phyloP scores from a whole-genome alignment of 2,113 vertebrate species.

The Vireo altiloquus region DNA sequence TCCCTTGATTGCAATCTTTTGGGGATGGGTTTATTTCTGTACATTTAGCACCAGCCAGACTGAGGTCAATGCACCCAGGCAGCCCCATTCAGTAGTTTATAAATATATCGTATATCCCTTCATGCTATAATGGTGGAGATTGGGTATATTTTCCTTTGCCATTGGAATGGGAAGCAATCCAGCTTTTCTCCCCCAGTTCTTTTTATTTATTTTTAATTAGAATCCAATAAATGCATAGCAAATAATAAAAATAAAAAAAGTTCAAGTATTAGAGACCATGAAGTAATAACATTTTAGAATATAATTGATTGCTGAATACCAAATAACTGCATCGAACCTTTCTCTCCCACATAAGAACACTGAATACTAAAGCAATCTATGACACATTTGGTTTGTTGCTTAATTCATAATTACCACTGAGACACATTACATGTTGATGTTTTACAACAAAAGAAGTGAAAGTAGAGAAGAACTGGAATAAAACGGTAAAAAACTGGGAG shows the following conservation, averaged over 20 bases:
- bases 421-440: background rate
- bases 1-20: slow-evolving; percentile 50
- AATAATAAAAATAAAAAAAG: background rate
- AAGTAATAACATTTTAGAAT: background rate
- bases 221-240: background rate
- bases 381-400: background rate
- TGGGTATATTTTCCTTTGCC: background rate
- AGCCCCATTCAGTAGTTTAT: slow-evolving; percentile 21
- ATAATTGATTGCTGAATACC: background rate
- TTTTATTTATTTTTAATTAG: background rate
- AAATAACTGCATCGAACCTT: background rate
- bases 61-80: slow-evolving; percentile 3
- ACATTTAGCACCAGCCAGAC: slow-evolving; percentile 23
- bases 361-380: background rate
- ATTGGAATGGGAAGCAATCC: background rate
- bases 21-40: slow-evolving; percentile 48
- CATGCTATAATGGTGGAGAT: background rate
- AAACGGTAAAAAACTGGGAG: background rate
- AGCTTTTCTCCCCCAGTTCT: background rate
- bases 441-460: background rate
- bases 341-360: background rate
- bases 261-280: background rate
- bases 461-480: background rate
- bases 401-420: slow-evolving; percentile 15
- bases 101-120: slow-evolving; percentile 2